Conservation (phyloP, 2,888 invertebrate genomes). For the Meteorus colon region DNA sequence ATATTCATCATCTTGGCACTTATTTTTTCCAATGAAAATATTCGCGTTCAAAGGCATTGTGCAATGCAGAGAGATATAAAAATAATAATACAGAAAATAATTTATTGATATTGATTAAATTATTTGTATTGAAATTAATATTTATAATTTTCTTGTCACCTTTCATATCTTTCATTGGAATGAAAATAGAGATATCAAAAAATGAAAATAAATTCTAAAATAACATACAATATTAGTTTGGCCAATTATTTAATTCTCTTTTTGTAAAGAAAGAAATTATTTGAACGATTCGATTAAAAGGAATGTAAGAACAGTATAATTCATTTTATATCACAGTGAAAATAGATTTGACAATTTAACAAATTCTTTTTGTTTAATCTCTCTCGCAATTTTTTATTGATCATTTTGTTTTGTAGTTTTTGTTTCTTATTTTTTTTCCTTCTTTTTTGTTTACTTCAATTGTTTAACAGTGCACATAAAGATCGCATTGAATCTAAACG, state of each 20-base stretch:
- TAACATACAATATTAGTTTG: neutral
- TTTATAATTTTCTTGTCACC: no score
- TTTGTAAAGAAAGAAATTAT: no score
- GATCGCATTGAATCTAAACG: neutral
- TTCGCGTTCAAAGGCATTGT: neutral
- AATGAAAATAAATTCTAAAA: neutral
- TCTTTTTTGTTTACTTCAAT: neutral
- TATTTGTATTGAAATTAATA: no score
- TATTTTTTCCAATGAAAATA: neutral
- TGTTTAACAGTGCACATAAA: neutral
- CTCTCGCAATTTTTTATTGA: neutral
- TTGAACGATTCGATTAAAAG: neutral
- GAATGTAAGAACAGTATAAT: neutral
- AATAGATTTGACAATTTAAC: neutral
- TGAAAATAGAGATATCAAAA: neutral
- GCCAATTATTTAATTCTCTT: no score
- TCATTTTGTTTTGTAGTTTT: neutral
- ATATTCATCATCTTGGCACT: constrained; percentile 8
- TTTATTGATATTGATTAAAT: neutral
- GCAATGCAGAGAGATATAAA: neutral
- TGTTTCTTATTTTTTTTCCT: neutral
- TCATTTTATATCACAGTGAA: constrained; percentile 15
- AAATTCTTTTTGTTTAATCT: neutral
- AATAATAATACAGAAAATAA: neutral
- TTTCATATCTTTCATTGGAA: neutral